A percentile compares a stretch with the other conserved stretches of the same genome.
Conservation (phyloP, 2,113 vertebrate genomes). For the Origma solitaria region DNA sequence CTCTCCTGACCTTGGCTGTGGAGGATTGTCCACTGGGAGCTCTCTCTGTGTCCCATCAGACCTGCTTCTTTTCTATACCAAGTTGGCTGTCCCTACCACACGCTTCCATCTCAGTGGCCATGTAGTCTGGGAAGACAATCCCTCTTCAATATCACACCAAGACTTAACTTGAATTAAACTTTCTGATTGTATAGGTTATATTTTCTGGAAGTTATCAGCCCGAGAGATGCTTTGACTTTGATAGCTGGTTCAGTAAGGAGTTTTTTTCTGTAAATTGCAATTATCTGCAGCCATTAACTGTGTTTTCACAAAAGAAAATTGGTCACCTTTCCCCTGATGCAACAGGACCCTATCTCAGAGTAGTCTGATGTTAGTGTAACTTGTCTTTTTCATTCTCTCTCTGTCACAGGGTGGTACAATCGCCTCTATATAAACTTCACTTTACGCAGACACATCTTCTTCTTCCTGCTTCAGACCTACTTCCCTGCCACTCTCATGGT, state of each 20-base stretch:
- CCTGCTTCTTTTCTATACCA: neutral
- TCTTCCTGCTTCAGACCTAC: constrained; percentile 94
- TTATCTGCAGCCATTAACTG: neutral
- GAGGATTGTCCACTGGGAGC: neutral
- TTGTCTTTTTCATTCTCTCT: neutral
- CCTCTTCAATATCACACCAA: neutral
- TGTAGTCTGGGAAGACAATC: neutral
- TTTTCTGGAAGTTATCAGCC: neutral
- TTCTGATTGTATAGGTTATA: neutral
- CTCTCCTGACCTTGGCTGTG: neutral
- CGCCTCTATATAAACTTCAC: constrained; percentile 94
- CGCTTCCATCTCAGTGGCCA: neutral
- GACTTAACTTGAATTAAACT: neutral
- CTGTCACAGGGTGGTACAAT: constrained; percentile 88
- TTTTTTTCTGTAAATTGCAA: neutral
- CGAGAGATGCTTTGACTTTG: neutral
- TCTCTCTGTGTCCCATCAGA: neutral
- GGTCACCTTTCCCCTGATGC: neutral
- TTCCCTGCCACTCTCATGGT: constrained; percentile 93
- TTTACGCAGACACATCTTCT: constrained; percentile 90
- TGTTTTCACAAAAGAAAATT: neutral
- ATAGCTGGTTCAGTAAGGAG: neutral
- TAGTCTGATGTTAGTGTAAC: neutral
- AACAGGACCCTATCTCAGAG: neutral
- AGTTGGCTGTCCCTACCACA: neutral